Evolutionary conservation across 2,888 invertebrate genomes (phyloP).

Genomic region (Nomada ruficornis): DNA sequence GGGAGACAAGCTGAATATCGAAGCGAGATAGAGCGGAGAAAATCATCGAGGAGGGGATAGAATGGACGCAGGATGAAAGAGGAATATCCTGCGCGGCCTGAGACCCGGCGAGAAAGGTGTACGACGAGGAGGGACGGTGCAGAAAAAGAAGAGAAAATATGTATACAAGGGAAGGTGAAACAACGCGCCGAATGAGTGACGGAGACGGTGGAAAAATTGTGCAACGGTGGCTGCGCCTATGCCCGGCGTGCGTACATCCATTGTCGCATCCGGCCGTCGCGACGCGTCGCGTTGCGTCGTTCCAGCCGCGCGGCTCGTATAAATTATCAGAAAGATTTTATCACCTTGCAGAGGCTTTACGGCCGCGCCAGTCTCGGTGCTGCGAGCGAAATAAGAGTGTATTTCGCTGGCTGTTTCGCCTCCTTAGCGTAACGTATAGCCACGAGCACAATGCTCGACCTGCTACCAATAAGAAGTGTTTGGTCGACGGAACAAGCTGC

Average conservation of each 20-base stretch:
- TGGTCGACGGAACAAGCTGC: slow-evolving; percentile 40
- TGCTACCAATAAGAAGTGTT: slow-evolving; percentile 55
- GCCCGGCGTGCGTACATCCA: slow-evolving; percentile 30
- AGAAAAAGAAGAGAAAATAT: background rate
- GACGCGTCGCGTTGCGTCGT: background rate
- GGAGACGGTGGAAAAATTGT: slow-evolving; percentile 13
- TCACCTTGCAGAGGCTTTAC: slow-evolving; percentile 49
- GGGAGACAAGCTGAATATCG: background rate
- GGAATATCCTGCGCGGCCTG: background rate
- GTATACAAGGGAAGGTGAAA: background rate
- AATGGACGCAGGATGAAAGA: background rate
- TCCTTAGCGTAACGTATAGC: slow-evolving; percentile 55
- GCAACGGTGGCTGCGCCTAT: slow-evolving; percentile 33
- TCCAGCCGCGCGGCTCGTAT: slow-evolving; percentile 49
- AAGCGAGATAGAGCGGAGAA: slow-evolving; percentile 6
- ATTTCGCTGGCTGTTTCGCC: slow-evolving; percentile 56
- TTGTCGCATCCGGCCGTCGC: slow-evolving; percentile 51
- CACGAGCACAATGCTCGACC: slow-evolving; percentile 44
- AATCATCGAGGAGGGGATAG: slow-evolving; percentile 18
- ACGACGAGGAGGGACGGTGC: background rate
- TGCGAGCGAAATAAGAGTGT: slow-evolving; percentile 61
- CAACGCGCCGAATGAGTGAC: background rate
- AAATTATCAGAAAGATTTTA: slow-evolving; percentile 71
- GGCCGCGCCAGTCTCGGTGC: slow-evolving; percentile 19
- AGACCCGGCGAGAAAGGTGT: background rate